Percentiles rank a stretch among this genome's conserved stretches.
phyloP scores from a whole-genome alignment of 2,888 invertebrate species.

The Yponomeuta cagnagella region DNA sequence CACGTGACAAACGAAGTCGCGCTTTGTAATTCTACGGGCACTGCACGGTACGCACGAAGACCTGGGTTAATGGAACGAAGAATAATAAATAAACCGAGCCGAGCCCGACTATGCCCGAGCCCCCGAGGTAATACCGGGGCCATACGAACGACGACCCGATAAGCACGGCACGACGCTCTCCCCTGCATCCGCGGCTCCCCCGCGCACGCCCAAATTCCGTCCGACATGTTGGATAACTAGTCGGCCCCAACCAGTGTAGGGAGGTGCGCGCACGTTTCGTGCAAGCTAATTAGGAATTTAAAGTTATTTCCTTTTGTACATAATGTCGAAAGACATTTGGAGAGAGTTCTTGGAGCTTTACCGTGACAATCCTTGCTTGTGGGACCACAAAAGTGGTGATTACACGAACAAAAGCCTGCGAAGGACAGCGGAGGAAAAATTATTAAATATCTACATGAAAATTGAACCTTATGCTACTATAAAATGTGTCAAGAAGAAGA shows the following conservation, averaged over 20 bases:
- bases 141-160: not conserved
- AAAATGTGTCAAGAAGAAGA: conserved; percentile 20
- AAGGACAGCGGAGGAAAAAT: conserved; percentile 16
- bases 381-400: conserved; percentile 16
- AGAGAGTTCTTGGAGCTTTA: conserved; percentile 18
- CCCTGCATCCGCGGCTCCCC: not conserved
- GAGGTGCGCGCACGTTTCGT: not conserved
- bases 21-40: no score
- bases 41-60: not conserved
- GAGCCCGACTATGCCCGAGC: not conserved
- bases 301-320: not conserved
- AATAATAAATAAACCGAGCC: not conserved
- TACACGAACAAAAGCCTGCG: conserved; percentile 17
- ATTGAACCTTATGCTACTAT: conserved; percentile 18
- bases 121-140: not conserved
- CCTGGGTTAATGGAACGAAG: not conserved
- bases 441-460: conserved; percentile 17
- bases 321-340: conserved; percentile 10
- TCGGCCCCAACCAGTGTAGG: not conserved
- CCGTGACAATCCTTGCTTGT: conserved; percentile 17
- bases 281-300: not conserved
- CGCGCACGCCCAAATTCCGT: not conserved
- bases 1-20: no score
- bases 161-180: not conserved
- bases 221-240: conserved; percentile 14